phyloP scores from a whole-genome alignment of 2,113 vertebrate species.

The Budorcas taxicolor region DNA sequence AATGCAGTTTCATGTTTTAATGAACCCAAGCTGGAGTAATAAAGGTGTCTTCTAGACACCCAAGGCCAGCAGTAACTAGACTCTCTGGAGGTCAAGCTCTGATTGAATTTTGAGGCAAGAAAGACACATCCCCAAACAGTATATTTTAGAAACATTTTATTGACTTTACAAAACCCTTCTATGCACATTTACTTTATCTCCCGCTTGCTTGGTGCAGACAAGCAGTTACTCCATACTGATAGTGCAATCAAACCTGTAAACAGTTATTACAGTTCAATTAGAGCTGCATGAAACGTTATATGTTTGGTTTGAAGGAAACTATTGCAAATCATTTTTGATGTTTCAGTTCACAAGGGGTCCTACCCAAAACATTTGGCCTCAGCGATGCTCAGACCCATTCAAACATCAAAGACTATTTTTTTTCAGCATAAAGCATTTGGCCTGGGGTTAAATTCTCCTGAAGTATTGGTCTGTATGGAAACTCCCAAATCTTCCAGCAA shows the following conservation, averaged over 20 bases:
- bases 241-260: constrained; percentile 51
- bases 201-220: constrained; percentile 24
- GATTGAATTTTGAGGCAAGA: not conserved
- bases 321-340: constrained; percentile 67
- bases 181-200: constrained; percentile 46
- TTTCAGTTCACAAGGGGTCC: constrained; percentile 42
- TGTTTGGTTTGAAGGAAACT: constrained; percentile 58
- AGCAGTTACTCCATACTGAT: constrained; percentile 45
- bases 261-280: constrained; percentile 69
- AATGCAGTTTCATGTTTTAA: not conserved
- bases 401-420: constrained; percentile 61
- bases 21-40: not conserved
- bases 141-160: constrained; percentile 36
- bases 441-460: constrained; percentile 36
- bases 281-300: constrained; percentile 49
- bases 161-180: constrained; percentile 30
- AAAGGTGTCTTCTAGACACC: not conserved
- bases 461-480: not conserved
- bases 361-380: constrained; percentile 54
- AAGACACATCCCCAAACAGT: not conserved
- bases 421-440: constrained; percentile 35
- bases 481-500: not conserved
- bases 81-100: not conserved
- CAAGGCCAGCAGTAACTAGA: not conserved
- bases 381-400: constrained; percentile 14